Base-by-base conservation (phyloP, 2,888 invertebrate genomes). In the Habrosyne pyritoides region DNA sequence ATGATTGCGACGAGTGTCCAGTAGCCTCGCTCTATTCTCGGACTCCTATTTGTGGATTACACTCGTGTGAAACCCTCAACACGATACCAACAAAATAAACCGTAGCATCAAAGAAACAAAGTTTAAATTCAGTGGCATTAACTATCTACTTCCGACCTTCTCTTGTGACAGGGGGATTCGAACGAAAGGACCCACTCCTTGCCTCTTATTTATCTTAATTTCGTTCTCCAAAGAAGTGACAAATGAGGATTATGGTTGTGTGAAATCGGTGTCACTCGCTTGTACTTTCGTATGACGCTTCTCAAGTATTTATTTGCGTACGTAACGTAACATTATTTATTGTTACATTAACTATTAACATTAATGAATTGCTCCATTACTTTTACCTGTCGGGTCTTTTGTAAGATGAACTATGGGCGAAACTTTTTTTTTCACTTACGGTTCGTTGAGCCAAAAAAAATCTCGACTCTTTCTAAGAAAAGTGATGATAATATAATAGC, bases 11-110 rank as follows among this genome's bases (percentile, higher is more conserved):
- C 79, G 80, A 80, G 80, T 83, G 81, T 84, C 84, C 89, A 91
- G 89, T 90, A 89, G 91, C 91, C 91, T 92, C 91, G 91, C 86
- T 90, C 91, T 92, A 92, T 92, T 92, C 90, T 91, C 79, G 87
- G 85, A 85, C 85, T 83, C 84, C 91, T 92, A 92, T 92, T 92
- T 90, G 90, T 89, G 88, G 89, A 91, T 82, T 81, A 87, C 85
- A 85, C 84, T 83, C 77, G 78, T 77, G 79, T 83, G 84, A 83
- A 87, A 83, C 83, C 79, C 79, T 74, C 71, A 60, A 73, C 71
- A 69, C 69, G 75, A 69, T 72, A 71, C 65, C 61, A 61, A 68
- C 60, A 76, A 82, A 87, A 78, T 82, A 75, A 79, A 83, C 85
- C 82, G 69, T 90, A 86, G 69, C 57, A 56, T 65, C 63, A 52